phyloP scores from a whole-genome alignment of 1,140 invertebrate species.

The Drosophila dunni region DNA sequence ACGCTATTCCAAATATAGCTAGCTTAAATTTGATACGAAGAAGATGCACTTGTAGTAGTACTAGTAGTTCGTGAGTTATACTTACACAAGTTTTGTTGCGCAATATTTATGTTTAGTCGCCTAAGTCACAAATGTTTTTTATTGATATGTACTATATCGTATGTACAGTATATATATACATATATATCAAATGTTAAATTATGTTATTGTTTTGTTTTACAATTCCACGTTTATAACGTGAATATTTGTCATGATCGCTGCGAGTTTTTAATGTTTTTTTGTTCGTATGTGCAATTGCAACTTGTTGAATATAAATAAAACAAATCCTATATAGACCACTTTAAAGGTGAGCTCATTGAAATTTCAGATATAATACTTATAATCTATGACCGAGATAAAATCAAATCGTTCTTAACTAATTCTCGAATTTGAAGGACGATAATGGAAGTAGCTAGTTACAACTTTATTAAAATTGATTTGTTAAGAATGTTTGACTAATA shows the following conservation, averaged over 20 bases:
- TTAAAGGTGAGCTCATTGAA: background rate
- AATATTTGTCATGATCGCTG: constrained; percentile 13
- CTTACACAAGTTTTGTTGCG: constrained; percentile 8
- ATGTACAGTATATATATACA: background rate
- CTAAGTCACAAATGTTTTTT: constrained; percentile 13
- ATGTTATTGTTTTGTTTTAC: constrained; percentile 18
- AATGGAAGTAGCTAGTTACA: too few species aligned
- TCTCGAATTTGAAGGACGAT: too few species aligned
- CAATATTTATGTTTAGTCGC: constrained; percentile 30
- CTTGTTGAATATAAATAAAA: constrained; percentile 24
- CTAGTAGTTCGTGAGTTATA: background rate
- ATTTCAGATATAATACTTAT: too few species aligned
- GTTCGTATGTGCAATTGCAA: constrained; percentile 18
- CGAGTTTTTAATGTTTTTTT: constrained; percentile 29
- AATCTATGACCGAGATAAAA: too few species aligned
- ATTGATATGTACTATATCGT: background rate
- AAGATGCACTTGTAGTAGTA: constrained; percentile 8
- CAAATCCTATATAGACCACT: constrained; percentile 23
- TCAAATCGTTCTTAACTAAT: too few species aligned
- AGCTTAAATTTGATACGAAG: constrained; percentile 2
- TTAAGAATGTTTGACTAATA: too few species aligned
- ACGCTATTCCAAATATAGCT: constrained; percentile 1
- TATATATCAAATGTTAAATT: too few species aligned
- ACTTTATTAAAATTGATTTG: too few species aligned
- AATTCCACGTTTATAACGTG: background rate